Conservation (phyloP, 2,113 vertebrate genomes). For the Myotis lucifugus region DNA sequence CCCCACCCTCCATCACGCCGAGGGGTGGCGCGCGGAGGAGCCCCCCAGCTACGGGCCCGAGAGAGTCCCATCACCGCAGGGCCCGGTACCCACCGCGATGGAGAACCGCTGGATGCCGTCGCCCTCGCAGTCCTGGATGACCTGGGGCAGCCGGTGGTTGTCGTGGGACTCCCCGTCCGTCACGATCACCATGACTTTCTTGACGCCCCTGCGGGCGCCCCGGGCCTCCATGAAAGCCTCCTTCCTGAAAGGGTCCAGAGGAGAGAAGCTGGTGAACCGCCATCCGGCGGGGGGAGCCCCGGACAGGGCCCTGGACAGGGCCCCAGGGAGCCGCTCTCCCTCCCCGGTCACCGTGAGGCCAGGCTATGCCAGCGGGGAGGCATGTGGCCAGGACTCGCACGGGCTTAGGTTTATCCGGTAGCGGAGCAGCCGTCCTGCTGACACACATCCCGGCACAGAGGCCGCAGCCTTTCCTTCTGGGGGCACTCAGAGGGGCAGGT, state of each 20-base stretch:
- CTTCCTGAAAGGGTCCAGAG: conserved; percentile 83
- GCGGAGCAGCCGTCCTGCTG: not conserved
- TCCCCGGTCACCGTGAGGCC: too few relatives aligned
- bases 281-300: not conserved
- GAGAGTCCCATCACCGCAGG: too few relatives aligned
- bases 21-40: not conserved
- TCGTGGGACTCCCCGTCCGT: conserved; percentile 98
- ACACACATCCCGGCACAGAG: not conserved
- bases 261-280: conserved; percentile 4
- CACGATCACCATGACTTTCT: conserved; percentile 98
- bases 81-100: conserved; percentile 92
- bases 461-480: not conserved
- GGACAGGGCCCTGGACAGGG: too few relatives aligned
- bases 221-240: conserved; percentile 93
- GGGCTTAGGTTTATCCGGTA: not conserved
- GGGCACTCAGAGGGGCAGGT: not conserved
- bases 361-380: too few relatives aligned
- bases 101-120: conserved; percentile 94
- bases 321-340: not conserved
- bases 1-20: too few relatives aligned
- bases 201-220: conserved; percentile 92
- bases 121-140: conserved; percentile 88
- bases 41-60: not conserved
- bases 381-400: not conserved
- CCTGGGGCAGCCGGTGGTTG: conserved; percentile 84